A percentile compares a stretch with the other conserved stretches of the same genome.
Evolutionary conservation across 2,797 vertebrate species (phyloP).

Genomic region (Cuculus canorus): DNA sequence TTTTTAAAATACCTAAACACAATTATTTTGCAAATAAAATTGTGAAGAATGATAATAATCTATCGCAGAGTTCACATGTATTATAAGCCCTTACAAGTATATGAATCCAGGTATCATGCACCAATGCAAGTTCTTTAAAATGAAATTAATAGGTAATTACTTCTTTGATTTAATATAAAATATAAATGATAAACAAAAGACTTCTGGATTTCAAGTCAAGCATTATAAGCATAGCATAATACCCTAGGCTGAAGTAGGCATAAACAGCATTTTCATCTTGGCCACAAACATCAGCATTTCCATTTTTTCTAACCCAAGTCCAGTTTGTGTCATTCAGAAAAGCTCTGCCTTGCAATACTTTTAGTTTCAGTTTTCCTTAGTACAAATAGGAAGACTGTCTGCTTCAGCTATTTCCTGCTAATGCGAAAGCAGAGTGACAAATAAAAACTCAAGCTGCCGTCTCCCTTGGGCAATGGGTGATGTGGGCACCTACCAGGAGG

Average conservation of each 20-base stretch:
- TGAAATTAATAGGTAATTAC: neutral
- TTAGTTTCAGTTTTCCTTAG: constrained; percentile 26
- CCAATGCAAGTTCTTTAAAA: neutral
- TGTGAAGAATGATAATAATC: neutral
- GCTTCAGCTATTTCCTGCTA: neutral
- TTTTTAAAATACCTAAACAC: neutral
- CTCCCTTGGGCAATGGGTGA: accelerated
- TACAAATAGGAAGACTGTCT: accelerated
- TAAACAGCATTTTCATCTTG: neutral
- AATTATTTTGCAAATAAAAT: neutral
- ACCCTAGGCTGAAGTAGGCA: neutral
- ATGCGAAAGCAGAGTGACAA: neutral
- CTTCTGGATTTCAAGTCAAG: neutral
- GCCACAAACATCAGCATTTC: neutral
- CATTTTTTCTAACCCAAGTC: neutral
- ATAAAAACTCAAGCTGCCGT: neutral
- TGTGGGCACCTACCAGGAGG: accelerated
- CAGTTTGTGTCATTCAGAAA: neutral
- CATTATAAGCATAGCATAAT: neutral
- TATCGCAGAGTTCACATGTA: neutral
- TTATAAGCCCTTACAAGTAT: neutral
- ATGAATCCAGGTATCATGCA: neutral
- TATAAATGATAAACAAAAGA: neutral
- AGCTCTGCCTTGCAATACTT: neutral
- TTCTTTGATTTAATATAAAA: neutral